phyloP scores from a whole-genome alignment of 2,888 invertebrate species.

The Mythimna impura region DNA sequence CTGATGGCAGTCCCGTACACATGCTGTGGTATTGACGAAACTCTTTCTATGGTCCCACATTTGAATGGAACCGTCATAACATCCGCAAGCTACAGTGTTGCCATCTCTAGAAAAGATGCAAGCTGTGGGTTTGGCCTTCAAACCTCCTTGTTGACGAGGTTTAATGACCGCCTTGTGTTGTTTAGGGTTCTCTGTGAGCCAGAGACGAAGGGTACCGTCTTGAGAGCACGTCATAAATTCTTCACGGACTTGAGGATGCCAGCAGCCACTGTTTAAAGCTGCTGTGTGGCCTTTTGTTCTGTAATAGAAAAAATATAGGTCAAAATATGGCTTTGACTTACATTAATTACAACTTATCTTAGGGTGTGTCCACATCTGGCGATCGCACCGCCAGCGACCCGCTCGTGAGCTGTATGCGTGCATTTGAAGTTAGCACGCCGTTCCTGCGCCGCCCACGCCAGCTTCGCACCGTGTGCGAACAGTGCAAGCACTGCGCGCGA shows the following conservation, averaged over 20 bases:
- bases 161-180: constrained; percentile 96
- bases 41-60: constrained; percentile 98
- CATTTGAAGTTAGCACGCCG: not conserved
- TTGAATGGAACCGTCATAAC: constrained; percentile 98
- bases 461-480: too few species aligned
- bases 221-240: constrained; percentile 98
- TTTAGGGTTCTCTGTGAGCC: constrained; percentile 95
- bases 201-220: constrained; percentile 98
- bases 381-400: too few species aligned
- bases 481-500: too few species aligned
- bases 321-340: not conserved
- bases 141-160: constrained; percentile 95
- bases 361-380: too few species aligned
- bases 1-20: constrained; percentile 95
- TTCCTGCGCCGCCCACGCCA: too few species aligned
- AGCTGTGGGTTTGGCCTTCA: constrained; percentile 95
- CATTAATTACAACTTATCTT: too few species aligned
- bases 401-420: too few species aligned
- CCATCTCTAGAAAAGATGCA: constrained; percentile 96
- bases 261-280: constrained; percentile 96
- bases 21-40: constrained; percentile 96
- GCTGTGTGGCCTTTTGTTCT: constrained; percentile 98
- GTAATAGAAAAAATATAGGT: constrained; percentile 45
- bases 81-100: constrained; percentile 96
- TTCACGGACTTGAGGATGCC: constrained; percentile 96